A percentile compares a stretch with the other conserved stretches of the same genome.
Conservation (phyloP, 2,888 invertebrate species). For the Acronicta psi region DNA sequence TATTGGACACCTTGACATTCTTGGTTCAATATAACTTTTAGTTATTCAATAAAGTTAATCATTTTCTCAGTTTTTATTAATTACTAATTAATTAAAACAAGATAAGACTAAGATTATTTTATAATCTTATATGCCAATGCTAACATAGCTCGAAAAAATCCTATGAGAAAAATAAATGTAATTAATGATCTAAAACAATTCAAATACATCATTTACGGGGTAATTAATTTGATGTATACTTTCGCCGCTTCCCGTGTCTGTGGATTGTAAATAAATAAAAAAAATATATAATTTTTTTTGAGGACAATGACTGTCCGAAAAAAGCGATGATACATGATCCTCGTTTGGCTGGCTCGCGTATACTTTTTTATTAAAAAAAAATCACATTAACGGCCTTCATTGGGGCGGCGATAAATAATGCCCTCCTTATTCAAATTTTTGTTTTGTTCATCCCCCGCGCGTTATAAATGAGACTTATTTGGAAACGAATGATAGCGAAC, state of each 20-base stretch:
- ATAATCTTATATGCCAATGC: no score
- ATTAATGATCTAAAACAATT: conserved; percentile 32
- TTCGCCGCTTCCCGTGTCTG: conserved; percentile 71
- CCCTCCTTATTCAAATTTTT: conserved; percentile 89
- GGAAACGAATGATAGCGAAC: conserved; percentile 85
- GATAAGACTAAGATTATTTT: no score
- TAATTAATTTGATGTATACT: conserved; percentile 83
- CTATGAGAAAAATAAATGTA: conserved; percentile 20
- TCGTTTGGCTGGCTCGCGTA: conserved; percentile 85
- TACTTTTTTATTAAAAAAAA: conserved; percentile 87
- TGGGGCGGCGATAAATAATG: conserved; percentile 89
- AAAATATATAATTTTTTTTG: conserved; percentile 69
- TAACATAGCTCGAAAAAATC: background rate
- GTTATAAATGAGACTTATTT: conserved; percentile 89
- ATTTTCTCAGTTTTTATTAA: no score
- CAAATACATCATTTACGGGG: conserved; percentile 65
- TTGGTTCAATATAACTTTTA: background rate
- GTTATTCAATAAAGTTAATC: background rate
- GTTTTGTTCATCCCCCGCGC: conserved; percentile 85
- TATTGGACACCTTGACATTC: conserved; percentile 21
- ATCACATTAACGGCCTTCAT: conserved; percentile 89
- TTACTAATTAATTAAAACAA: no score
- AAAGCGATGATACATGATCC: conserved; percentile 88
- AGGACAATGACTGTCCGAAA: conserved; percentile 88
- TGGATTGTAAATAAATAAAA: conserved; percentile 74